Base-by-base conservation (phyloP, 2,888 invertebrate genomes). In the Clanis bilineata region DNA sequence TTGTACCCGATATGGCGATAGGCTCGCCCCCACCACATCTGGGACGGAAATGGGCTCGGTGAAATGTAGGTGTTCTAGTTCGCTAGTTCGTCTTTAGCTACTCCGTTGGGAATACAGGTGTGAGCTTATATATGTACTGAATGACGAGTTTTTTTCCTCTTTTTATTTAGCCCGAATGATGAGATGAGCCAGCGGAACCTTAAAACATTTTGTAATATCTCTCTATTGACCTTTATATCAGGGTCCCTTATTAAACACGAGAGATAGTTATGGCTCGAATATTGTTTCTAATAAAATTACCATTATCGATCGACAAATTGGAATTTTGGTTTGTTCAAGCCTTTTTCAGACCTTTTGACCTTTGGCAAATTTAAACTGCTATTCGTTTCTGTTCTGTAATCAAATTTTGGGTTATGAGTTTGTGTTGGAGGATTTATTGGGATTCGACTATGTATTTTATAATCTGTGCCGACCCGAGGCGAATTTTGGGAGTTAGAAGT, bases 321-420 rank as follows among this genome's bases (percentile, higher is more conserved):
- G 7, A 18, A 41, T 41, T 41, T 7, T 41, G 41, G 41, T 47
- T 47, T 28, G 47, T 28, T 47, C 15, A 47, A 47, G 47, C 15
- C 47, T 25, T 15, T 47, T 47, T 47, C 25, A 47, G 15, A 7
- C 15, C 25, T 47, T 25, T 47, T 47, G 47, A 47, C 47, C 47
- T 28, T 47, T 47, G 7, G 7, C 6, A n/a, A 18, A 41, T 41
- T 41, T n/a, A 47, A 47, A 15, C 15, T 21, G 21, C 18, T 25
- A 47, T 47, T 47, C 15, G 47, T 28, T 25, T 47, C 47, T 0
- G 9, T n/a, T 0, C 15, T 15, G 47, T 25, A 23, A 47, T 47
- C 7, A 28, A 28, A 47, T 47, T 22, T 45, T 25, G 9, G 28
- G 47, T 7, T 28, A 28, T 47, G 15, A 47, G 23, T 47, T 47